phyloP scores from a whole-genome alignment of 2,888 invertebrate genomes.

The Cheilosia grossa region DNA sequence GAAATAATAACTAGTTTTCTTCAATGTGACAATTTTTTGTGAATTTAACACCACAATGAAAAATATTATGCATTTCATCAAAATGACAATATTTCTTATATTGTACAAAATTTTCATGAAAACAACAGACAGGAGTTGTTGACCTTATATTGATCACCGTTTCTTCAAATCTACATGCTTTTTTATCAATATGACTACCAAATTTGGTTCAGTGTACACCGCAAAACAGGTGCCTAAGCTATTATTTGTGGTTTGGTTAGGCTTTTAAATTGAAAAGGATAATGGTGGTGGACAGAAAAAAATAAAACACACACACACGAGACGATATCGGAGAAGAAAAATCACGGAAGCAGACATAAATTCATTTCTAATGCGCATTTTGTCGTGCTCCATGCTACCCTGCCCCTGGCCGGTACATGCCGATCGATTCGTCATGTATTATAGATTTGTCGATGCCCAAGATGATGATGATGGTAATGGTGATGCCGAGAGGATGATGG shows the following conservation, averaged over 20 bases:
- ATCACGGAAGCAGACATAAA: conserved; percentile 75
- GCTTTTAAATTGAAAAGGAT: conserved; percentile 69
- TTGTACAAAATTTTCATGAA: no score
- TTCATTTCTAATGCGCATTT: conserved; percentile 75
- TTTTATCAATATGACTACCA: no score
- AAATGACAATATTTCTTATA: no score
- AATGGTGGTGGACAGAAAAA: conserved; percentile 29
- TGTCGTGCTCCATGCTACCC: not conserved
- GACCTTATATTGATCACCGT: no score
- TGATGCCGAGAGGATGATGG: conserved; percentile 64
- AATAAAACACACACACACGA: not conserved
- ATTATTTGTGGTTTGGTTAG: conserved; percentile 68
- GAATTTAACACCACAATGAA: no score
- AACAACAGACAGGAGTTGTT: no score
- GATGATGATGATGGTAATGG: conserved; percentile 46
- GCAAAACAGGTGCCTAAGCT: conserved; percentile 54
- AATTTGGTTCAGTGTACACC: no score
- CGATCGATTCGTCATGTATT: conserved; percentile 66
- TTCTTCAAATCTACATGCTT: no score
- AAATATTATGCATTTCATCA: no score
- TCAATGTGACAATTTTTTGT: no score
- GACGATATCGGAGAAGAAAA: conserved; percentile 43
- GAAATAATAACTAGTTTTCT: no score
- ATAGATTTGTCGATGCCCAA: conserved; percentile 69
- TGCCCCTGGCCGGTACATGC: not conserved